These are phyloP conservation scores for Apeltes quadracus DNA, from an alignment of 2,113 vertebrate genomes.

Conservation along the genomic window DNA sequence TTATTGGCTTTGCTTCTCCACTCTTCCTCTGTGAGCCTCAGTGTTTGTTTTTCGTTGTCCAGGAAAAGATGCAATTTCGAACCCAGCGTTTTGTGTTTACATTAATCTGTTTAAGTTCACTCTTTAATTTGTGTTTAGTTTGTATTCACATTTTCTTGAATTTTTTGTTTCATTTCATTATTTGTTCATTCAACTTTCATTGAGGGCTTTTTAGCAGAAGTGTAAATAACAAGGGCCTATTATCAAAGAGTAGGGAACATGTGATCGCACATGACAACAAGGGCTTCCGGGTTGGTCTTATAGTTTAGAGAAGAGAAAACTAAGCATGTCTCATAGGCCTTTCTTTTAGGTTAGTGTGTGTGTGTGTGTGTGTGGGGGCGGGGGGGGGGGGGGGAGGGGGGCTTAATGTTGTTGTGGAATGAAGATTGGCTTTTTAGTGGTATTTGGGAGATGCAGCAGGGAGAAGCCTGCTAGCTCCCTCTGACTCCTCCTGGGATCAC, in stretches of 20 bases:
- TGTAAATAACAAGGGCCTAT: too few relatives aligned
- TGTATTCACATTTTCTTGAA: background rate
- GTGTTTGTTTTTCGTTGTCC: conserved; percentile 14
- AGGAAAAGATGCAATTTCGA: background rate
- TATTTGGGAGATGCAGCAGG: conserved; percentile 78
- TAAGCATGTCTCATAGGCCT: conserved; percentile 61
- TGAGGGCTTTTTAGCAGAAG: background rate
- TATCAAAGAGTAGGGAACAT: background rate
- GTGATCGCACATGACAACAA: conserved; percentile 29
- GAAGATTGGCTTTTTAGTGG: conserved; percentile 78
- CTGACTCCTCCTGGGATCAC: conserved; percentile 68
- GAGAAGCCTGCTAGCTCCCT: conserved; percentile 78
- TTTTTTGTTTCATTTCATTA: background rate
- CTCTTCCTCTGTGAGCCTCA: conserved; percentile 57
- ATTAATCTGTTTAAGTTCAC: too few relatives aligned
- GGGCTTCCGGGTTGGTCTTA: conserved; percentile 39
- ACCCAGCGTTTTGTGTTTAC: background rate
- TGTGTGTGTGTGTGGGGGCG: conserved; percentile 30
- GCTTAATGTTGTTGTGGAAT: conserved; percentile 73
- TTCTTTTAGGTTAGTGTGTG: conserved; percentile 23
- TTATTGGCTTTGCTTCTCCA: conserved; percentile 89
- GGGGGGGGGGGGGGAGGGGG: conserved; percentile 21
- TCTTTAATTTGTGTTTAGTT: too few relatives aligned
- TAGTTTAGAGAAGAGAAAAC: conserved; percentile 60
- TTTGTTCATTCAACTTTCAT: background rate